Conservation (phyloP, 1,140 invertebrate genomes). For the Carcinoscorpius rotundicauda region DNA sequence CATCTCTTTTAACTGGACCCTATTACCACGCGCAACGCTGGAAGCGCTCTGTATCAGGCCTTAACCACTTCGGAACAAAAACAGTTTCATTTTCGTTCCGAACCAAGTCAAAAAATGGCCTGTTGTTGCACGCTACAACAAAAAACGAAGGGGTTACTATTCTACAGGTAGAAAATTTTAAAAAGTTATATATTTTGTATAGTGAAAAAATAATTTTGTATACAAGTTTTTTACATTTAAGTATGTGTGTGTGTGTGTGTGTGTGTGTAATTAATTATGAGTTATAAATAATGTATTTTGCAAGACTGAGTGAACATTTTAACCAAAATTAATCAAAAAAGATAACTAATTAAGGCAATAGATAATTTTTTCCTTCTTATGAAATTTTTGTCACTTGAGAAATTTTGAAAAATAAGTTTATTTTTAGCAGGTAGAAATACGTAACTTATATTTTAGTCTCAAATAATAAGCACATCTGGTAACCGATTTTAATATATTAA, state of each 20-base stretch:
- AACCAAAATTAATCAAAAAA: too few relatives aligned
- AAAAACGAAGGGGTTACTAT: conserved; percentile 70
- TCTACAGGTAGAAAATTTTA: conserved; percentile 8
- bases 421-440: too few relatives aligned
- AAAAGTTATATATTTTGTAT: not conserved
- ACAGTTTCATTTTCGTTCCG: conserved; percentile 64
- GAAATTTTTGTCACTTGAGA: too few relatives aligned
- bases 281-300: conserved; percentile 2
- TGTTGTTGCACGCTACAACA: conserved; percentile 67
- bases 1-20: not conserved
- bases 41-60: not conserved
- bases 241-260: not conserved
- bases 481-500: too few relatives aligned
- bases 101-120: conserved; percentile 57
- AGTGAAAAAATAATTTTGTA: not conserved
- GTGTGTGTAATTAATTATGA: not conserved
- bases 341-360: too few relatives aligned
- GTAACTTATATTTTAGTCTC: too few relatives aligned
- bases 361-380: too few relatives aligned
- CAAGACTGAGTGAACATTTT: too few relatives aligned
- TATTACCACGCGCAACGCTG: not conserved
- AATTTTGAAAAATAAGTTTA: too few relatives aligned
- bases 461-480: too few relatives aligned
- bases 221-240: not conserved
- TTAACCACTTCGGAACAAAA: conserved; percentile 35